These are phyloP conservation scores for Rhinella marina DNA, from an alignment of 2,797 vertebrate genomes.

Conservation along the genomic window DNA sequence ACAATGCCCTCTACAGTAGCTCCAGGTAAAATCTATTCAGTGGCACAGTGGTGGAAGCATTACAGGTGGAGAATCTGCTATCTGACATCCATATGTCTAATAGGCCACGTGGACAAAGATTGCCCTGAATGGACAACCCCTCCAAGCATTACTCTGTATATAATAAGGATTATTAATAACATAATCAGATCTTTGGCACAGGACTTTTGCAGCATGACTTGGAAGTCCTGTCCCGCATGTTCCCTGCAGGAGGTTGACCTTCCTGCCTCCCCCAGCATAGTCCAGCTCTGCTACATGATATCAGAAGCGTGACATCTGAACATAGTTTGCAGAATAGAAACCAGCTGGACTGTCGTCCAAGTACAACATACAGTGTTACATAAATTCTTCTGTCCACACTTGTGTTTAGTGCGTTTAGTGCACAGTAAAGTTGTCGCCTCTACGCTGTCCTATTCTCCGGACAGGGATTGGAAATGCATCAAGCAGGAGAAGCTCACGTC, in stretches of 20 bases:
- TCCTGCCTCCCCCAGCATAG: not conserved
- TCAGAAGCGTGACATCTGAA: slow-evolving; percentile 52
- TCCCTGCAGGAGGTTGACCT: slow-evolving; percentile 33
- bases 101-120: too few relatives aligned
- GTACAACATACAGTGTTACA: slow-evolving; percentile 36
- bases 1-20: too few relatives aligned
- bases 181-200: too few relatives aligned
- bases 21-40: too few relatives aligned
- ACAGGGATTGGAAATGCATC: not conserved
- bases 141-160: too few relatives aligned
- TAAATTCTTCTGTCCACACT: slow-evolving; percentile 26
- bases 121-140: too few relatives aligned
- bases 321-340: slow-evolving; percentile 31
- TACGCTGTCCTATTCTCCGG: not conserved
- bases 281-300: slow-evolving; percentile 24
- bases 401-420: not conserved
- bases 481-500: not conserved
- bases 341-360: slow-evolving; percentile 17
- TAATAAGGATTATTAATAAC: too few relatives aligned
- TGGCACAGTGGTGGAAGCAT: too few relatives aligned
- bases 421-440: slow-evolving; percentile 1
- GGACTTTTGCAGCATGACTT: slow-evolving; percentile 32
- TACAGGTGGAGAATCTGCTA: too few relatives aligned
- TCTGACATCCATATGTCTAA: too few relatives aligned
- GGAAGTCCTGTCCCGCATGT: slow-evolving; percentile 26